These are phyloP conservation scores for Tipula confusa DNA, from an alignment of 2,888 invertebrate genomes.

Conservation along the genomic window DNA sequence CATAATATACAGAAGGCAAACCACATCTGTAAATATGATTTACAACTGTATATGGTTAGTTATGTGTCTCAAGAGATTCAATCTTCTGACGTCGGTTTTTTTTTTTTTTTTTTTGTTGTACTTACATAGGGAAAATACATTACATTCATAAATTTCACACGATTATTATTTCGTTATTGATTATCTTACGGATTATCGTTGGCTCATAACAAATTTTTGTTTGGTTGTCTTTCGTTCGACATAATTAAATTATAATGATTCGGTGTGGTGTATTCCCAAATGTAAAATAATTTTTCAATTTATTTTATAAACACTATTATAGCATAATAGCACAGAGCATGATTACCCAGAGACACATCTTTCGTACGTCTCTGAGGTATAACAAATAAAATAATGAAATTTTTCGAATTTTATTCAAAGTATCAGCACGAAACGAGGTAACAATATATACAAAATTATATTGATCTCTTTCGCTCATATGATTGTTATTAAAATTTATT, in stretches of 20 bases:
- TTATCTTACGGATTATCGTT: neutral
- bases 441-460: too few species aligned
- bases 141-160: slow-evolving; percentile 21
- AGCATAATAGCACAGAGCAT: too few species aligned
- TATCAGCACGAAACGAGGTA: too few species aligned
- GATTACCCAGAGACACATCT: too few species aligned
- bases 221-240: neutral
- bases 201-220: neutral
- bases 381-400: too few species aligned
- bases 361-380: too few species aligned
- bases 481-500: too few species aligned
- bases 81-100: neutral
- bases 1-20: neutral
- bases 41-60: neutral
- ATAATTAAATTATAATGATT: neutral
- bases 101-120: neutral
- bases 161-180: slow-evolving; percentile 3
- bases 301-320: neutral
- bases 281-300: slow-evolving; percentile 7
- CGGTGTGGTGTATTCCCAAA: neutral
- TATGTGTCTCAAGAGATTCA: neutral
- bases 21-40: neutral
- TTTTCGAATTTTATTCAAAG: too few species aligned
- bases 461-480: too few species aligned
- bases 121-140: neutral